Evolutionary conservation across 2,888 invertebrate genomes (phyloP), one percentile per base, ranked within the genome.

Genomic region (Apotomis capreana): DNA sequence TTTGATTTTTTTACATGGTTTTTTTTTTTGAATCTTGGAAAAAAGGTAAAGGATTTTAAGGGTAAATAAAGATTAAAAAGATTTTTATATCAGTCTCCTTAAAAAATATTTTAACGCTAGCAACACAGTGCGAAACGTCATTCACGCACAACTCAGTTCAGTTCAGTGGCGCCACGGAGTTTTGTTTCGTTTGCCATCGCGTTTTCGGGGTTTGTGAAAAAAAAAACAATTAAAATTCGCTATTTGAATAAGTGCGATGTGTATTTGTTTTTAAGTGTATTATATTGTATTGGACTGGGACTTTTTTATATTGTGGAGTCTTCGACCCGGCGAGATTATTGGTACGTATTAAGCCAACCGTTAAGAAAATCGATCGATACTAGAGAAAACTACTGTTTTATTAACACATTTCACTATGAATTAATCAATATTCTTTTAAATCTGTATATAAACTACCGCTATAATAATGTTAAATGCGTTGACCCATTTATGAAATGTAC

Each of bases 351-450:
- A 58, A 68, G 76, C 76, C 75, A 79, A 80, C 80, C 79, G 83
- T 80, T 81, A 84, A 84, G 77, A 74, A 81, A 86, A 80, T 83
- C 89, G 90, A 92, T 92, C 92, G 89, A 92, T 92, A 91, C 79
- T 85, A 87, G 77, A 73, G 55, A 87, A 87, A 86, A 87, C 80
- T 79, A 82, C 77, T 80, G 78, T 84, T 84, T 80, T 83, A 81
- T 79, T 81, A 73, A 73, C 68, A 75, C 70, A 77, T 79, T 83
- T 75, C 69, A 54, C 77, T 78, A 68, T 70, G 67, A 73, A 79
- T 79, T 78, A 74, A 70, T 74, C 74, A 69, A 59, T 70, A 75
- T 69, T 76, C 15, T 60, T 63, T 40, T 68, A 76, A 68, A 57
- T 64, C n/a, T 63, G 61, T 10, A 13, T 44, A 51, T 74, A 46